Evolutionary conservation across 2,797 vertebrate genomes (phyloP).

Genomic region (Craterocephalus amniculus): DNA sequence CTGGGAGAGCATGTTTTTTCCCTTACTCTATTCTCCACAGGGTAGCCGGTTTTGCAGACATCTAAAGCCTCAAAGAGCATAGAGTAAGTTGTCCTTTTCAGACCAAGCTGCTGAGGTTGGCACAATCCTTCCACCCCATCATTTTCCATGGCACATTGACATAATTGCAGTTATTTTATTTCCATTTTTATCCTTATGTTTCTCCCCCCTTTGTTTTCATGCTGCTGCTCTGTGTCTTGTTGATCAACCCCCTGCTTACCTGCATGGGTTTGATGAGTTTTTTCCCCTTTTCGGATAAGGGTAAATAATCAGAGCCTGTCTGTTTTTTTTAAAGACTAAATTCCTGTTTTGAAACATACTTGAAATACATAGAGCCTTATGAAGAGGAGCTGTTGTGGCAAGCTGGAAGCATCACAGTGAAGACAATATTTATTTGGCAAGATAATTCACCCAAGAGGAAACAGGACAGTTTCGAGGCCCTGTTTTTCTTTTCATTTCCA

Average conservation of each 20-base stretch:
- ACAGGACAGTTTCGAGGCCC: neutral
- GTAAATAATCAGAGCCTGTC: conserved; percentile 23
- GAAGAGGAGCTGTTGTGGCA: conserved; percentile 18
- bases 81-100: conserved; percentile 2
- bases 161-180: neutral
- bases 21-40: neutral
- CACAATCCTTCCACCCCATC: conserved; percentile 13
- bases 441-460: conserved; percentile 14
- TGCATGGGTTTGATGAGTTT: neutral
- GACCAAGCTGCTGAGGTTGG: conserved; percentile 29
- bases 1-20: neutral
- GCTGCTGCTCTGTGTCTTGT: neutral
- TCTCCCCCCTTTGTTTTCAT: conserved; percentile 1
- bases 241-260: conserved; percentile 3
- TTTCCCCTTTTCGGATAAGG: neutral
- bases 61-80: conserved; percentile 21
- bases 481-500: conserved; percentile 7
- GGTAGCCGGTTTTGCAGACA: conserved; percentile 14
- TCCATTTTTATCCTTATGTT: neutral
- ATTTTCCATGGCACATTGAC: conserved; percentile 20
- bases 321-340: conserved; percentile 27
- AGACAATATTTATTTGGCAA: conserved; percentile 40
- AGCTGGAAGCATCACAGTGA: conserved; percentile 5
- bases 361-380: conserved; percentile 21
- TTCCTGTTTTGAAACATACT: conserved; percentile 37